phyloP scores from a whole-genome alignment of 2,113 vertebrate species.

The Leptodactylus fuscus region DNA sequence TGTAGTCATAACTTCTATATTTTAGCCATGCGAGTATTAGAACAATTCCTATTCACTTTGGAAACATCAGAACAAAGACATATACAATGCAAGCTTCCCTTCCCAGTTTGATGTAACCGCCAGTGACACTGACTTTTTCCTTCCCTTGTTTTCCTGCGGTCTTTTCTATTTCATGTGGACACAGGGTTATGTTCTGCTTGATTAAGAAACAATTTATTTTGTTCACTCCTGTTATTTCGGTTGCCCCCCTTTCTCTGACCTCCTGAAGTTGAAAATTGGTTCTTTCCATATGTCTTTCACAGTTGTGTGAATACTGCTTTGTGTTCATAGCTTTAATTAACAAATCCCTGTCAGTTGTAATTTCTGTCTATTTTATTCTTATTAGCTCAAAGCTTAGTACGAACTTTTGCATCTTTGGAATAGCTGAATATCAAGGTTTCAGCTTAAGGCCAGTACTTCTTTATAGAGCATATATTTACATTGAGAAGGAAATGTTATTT shows the following conservation, averaged over 20 bases:
- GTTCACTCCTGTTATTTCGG: constrained; percentile 54
- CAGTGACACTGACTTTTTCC: constrained; percentile 41
- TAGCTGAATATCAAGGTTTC: constrained; percentile 4
- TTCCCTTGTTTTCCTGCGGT: constrained; percentile 51
- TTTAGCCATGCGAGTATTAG: no score
- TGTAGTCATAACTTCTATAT: no score
- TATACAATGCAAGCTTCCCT: not conserved
- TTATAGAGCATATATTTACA: constrained; percentile 6
- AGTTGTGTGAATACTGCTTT: constrained; percentile 57
- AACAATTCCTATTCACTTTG: not conserved
- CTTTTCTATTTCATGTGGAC: constrained; percentile 56
- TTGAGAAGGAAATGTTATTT: constrained; percentile 2
- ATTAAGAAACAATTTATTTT: constrained; percentile 59
- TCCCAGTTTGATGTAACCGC: constrained; percentile 38
- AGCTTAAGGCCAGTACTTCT: not conserved
- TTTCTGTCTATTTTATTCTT: constrained; percentile 50
- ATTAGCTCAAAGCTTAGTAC: constrained; percentile 46
- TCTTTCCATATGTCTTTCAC: constrained; percentile 59
- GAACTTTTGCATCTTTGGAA: constrained; percentile 40
- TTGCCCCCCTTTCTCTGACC: constrained; percentile 57
- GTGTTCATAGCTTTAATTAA: constrained; percentile 56
- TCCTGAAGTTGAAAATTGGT: constrained; percentile 58
- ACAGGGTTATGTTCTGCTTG: constrained; percentile 58
- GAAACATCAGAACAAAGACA: not conserved
- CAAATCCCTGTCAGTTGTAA: constrained; percentile 58